A percentile compares a stretch with the other conserved stretches of the same genome.
phyloP scores from a whole-genome alignment of 2,888 invertebrate species.

The Leptopterna dolabrata region DNA sequence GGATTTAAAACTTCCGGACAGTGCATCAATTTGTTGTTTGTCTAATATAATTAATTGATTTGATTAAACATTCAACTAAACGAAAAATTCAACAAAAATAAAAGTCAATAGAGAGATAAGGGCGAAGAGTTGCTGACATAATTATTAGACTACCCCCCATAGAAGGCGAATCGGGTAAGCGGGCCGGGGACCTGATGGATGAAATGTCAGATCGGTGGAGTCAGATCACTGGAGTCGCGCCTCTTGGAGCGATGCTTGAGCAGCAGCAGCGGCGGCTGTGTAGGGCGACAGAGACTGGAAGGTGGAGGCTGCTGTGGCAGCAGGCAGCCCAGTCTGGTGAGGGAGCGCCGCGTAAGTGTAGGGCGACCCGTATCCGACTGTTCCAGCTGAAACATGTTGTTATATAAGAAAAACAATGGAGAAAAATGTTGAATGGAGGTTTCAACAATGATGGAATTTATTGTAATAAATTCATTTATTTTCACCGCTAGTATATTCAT shows the following conservation, averaged over 20 bases:
- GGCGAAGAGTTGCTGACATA: constrained; percentile 49
- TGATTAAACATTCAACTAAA: background rate
- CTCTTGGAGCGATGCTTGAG: constrained; percentile 78
- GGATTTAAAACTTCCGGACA: background rate
- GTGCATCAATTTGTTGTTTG: background rate
- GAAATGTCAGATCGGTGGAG: background rate
- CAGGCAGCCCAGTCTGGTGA: constrained; percentile 69
- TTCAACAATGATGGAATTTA: no score
- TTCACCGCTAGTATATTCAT: no score
- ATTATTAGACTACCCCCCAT: constrained; percentile 42
- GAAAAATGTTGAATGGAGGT: background rate
- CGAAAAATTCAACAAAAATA: background rate
- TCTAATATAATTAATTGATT: background rate
- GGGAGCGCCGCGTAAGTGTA: constrained; percentile 80
- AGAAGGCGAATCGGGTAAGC: constrained; percentile 7
- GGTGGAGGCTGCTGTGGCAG: constrained; percentile 69
- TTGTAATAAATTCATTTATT: no score
- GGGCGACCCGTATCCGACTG: constrained; percentile 79
- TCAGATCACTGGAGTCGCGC: constrained; percentile 77
- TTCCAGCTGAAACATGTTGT: constrained; percentile 65
- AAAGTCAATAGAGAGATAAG: background rate
- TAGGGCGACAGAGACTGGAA: constrained; percentile 75
- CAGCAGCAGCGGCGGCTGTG: constrained; percentile 72
- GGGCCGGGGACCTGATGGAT: constrained; percentile 13
- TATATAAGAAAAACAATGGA: background rate